Evolutionary conservation across 2,797 vertebrate species (phyloP).

Genomic region (Melanotaenia boesemani): DNA sequence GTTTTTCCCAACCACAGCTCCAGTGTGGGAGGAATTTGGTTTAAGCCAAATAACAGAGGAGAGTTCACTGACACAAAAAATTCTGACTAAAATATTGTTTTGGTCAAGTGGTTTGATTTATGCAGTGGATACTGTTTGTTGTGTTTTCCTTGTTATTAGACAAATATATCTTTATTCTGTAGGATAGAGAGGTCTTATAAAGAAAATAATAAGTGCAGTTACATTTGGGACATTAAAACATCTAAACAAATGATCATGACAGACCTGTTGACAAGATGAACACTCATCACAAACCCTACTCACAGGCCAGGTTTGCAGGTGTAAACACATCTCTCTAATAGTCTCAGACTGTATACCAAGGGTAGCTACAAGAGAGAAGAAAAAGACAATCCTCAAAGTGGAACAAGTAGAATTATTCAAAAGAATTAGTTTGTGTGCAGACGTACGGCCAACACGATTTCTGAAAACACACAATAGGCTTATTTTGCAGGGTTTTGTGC

Average conservation of each 20-base stretch:
- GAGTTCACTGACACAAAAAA: background rate
- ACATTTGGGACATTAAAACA: background rate
- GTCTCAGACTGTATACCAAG: constrained; percentile 35
- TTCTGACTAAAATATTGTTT: too few relatives aligned
- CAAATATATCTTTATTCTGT: background rate
- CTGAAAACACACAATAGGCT: constrained; percentile 49
- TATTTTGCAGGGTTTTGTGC: constrained; percentile 21
- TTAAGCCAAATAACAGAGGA: background rate
- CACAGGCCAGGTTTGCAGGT: background rate
- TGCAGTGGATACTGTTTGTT: background rate
- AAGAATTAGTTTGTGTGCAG: constrained; percentile 49
- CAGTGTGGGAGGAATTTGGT: background rate
- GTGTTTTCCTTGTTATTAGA: too few relatives aligned
- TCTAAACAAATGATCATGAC: constrained; percentile 6
- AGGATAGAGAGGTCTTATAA: background rate
- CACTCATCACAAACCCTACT: constrained; percentile 14
- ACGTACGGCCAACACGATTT: constrained; percentile 37
- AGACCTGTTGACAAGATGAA: constrained; percentile 18
- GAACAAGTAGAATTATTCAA: constrained; percentile 74
- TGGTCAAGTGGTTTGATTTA: background rate
- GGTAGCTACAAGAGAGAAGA: constrained; percentile 46
- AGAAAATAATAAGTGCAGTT: background rate
- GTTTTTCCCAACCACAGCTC: background rate
- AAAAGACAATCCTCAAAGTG: constrained; percentile 60
- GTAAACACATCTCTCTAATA: constrained; percentile 42